A percentile compares a stretch with the other conserved stretches of the same genome.
Evolutionary conservation across 2,888 invertebrate genomes (phyloP).

Genomic region (Panopea generosa): DNA sequence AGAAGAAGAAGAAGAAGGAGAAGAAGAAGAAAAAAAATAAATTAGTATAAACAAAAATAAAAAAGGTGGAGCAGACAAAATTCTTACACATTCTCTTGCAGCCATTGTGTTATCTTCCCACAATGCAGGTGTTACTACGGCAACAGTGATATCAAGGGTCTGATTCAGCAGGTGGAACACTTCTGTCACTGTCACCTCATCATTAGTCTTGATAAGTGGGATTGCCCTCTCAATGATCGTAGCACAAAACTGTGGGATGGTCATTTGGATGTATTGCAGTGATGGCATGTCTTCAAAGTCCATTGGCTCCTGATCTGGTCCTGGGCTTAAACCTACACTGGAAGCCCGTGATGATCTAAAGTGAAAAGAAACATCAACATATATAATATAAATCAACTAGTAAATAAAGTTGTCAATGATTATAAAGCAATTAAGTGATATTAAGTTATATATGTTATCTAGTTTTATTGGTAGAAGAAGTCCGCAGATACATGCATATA

Average conservation of each 20-base stretch:
- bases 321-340: constrained; percentile 71
- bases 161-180: constrained; percentile 74
- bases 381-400: too few species aligned
- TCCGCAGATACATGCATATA: too few species aligned
- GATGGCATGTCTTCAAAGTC: constrained; percentile 79
- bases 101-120: constrained; percentile 80
- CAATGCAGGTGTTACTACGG: constrained; percentile 69
- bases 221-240: constrained; percentile 75
- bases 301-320: constrained; percentile 67
- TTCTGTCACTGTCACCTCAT: constrained; percentile 66
- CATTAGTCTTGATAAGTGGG: constrained; percentile 72
- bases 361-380: too few species aligned
- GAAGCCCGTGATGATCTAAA: constrained; percentile 39
- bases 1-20: too few species aligned
- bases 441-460: too few species aligned
- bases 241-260: constrained; percentile 81
- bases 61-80: too few species aligned
- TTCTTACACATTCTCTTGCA: constrained; percentile 79
- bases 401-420: too few species aligned
- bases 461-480: too few species aligned
- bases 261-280: constrained; percentile 81
- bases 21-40: too few species aligned
- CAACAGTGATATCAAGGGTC: constrained; percentile 66
- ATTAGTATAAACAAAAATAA: too few species aligned
- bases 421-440: too few species aligned